phyloP scores from a whole-genome alignment of 2,888 invertebrate species.

The Leptopilina syphax region DNA sequence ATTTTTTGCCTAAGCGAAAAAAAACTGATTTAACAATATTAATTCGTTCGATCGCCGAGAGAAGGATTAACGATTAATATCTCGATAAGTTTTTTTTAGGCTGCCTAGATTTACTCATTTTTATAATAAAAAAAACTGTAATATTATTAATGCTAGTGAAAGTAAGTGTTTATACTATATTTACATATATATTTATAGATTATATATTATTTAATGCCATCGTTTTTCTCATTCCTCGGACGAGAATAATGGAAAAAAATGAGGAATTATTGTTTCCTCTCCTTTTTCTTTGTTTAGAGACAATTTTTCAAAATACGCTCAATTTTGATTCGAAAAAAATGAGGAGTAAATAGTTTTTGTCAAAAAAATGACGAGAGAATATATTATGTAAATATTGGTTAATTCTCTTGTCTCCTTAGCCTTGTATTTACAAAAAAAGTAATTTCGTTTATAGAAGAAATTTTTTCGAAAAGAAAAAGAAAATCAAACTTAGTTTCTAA shows the following conservation, averaged over 20 bases:
- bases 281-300: constrained; percentile 47
- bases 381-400: constrained; percentile 70
- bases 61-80: constrained; percentile 65
- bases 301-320: no score
- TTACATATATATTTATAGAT: constrained; percentile 61
- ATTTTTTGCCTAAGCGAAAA: constrained; percentile 28
- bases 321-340: constrained; percentile 13
- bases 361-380: constrained; percentile 57
- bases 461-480: constrained; percentile 39
- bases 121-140: constrained; percentile 56
- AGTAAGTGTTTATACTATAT: constrained; percentile 57
- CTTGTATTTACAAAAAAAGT: constrained; percentile 46
- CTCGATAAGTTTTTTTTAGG: constrained; percentile 61
- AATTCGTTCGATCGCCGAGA: constrained; percentile 57
- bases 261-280: background rate
- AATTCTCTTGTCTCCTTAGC: constrained; percentile 60
- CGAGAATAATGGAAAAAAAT: constrained; percentile 47
- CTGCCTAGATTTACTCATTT: constrained; percentile 62
- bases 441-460: constrained; percentile 36
- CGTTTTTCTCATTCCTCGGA: constrained; percentile 58
- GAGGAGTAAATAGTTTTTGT: constrained; percentile 45
- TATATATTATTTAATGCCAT: constrained; percentile 59
- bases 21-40: constrained; percentile 62
- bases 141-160: constrained; percentile 61
- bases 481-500: constrained; percentile 65